phyloP scores from a whole-genome alignment of 2,888 invertebrate species.

The Slavum lentiscoides region DNA sequence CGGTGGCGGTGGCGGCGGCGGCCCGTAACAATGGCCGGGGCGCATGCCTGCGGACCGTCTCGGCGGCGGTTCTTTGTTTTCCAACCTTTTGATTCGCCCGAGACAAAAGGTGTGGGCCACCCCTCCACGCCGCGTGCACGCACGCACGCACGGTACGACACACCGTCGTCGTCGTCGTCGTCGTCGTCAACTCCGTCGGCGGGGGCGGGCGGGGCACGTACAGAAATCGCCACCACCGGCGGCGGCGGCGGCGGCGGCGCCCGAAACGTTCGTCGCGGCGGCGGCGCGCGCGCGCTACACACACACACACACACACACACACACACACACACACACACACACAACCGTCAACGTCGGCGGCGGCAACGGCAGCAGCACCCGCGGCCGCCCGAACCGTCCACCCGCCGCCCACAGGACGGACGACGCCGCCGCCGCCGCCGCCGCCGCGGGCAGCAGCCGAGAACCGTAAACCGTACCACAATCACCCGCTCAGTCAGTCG shows the following conservation, averaged over 20 bases:
- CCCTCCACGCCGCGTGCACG: constrained; percentile 14
- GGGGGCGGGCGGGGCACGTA: constrained; percentile 11
- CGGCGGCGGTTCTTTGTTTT: constrained; percentile 51
- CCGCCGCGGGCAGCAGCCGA: not conserved
- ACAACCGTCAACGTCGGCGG: not conserved
- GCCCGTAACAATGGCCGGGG: constrained; percentile 52
- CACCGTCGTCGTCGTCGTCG: not conserved
- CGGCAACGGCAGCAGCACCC: not conserved
- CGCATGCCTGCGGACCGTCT: constrained; percentile 52
- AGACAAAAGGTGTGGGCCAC: constrained; percentile 51
- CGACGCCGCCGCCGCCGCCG: constrained; percentile 16
- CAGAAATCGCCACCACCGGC: constrained; percentile 39
- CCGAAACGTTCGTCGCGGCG: constrained; percentile 12
- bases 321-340: not conserved
- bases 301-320: not conserved
- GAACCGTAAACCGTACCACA: not conserved
- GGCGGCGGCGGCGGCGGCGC: constrained; percentile 21
- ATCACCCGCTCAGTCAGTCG: constrained; percentile 29
- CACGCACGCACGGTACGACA: not conserved
- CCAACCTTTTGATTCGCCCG: constrained; percentile 52
- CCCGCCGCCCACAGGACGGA: constrained; percentile 22
- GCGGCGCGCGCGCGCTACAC: too few relatives aligned
- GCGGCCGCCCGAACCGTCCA: constrained; percentile 3
- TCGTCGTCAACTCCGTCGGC: not conserved
- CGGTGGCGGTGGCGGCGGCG: constrained; percentile 10